Base-by-base conservation (phyloP, 2,113 vertebrate species). In the Syngnathoides biaculeatus region DNA sequence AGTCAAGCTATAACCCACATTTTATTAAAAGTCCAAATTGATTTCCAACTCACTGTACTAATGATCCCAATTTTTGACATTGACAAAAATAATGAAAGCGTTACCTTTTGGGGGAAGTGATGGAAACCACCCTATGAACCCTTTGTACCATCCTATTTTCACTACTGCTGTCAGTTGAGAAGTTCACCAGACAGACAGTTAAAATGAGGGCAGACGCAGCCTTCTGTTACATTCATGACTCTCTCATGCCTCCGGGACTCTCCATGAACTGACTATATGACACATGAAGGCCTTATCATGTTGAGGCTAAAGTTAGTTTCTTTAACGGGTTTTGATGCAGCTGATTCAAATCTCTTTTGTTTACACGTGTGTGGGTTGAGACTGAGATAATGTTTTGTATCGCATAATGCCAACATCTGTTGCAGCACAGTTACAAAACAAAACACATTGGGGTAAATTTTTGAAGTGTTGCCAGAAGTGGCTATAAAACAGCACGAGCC, bases 331-430 rank as follows among this genome's bases (percentile, higher is more conserved):
- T 43, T 45, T 40, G 14, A 62, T 39, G 60, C 60, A 62, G 60
- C 40, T 43, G 20, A 62, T 43, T 62, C 40, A 43, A 62, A 26
- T 17, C 39, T 17, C 39, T 43, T 45, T 62, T 26, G 39, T 24
- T 7, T 26, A 22, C 38, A 40, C 13, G 59, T 6, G 52, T 55
- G 52, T 15, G 55, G 26, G 55, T 14, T 30, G 55, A 57, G 27
- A 6, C 26, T 8, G 26, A 57, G 13, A 62, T 24, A n/a, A 42
- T 43, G 39, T 62, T 62, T 62, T 43, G 11, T 42, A 26, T 24
- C 22, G 17, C 60, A 24, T 24, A 43, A 43, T 62, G 40, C 43
- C 39, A 62, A 43, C 60, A 62, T 62, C 60, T 62, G 60, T 26
- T 62, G 60, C n/a, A 45, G 59, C 59, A 11, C 38, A 42, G 20